These are phyloP conservation scores for Crocodylus rhombifer DNA, from an alignment of 2,797 vertebrate species.

Conservation along the genomic window DNA sequence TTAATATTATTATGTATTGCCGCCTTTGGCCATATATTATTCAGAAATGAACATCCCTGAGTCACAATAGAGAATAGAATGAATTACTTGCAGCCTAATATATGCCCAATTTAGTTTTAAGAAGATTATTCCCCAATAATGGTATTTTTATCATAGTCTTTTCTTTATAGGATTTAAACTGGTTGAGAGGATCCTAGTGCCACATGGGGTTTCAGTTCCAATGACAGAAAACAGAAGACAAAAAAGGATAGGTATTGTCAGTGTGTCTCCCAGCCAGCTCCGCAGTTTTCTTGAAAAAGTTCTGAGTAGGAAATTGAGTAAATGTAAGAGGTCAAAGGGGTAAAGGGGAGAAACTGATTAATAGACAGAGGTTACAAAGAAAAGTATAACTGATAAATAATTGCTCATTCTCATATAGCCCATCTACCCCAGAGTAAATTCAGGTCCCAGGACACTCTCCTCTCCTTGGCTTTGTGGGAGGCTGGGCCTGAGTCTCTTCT, in stretches of 20 bases:
- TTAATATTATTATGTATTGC: background rate
- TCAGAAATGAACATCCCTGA: constrained; percentile 54
- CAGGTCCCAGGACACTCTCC: background rate
- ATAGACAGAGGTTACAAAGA: background rate
- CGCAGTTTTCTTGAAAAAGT: rapidly evolving
- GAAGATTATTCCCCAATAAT: background rate
- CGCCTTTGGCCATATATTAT: constrained; percentile 34
- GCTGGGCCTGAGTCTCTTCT: background rate
- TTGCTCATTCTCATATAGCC: background rate
- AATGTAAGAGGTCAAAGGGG: background rate
- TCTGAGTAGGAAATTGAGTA: background rate
- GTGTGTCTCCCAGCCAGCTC: background rate
- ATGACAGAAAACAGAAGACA: background rate
- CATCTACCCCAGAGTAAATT: background rate
- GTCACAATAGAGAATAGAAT: background rate
- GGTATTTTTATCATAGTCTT: background rate
- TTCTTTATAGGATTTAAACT: background rate
- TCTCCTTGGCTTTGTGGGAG: background rate
- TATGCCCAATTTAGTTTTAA: background rate
- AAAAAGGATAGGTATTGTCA: background rate
- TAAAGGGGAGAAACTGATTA: background rate
- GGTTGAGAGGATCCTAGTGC: background rate
- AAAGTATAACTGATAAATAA: background rate
- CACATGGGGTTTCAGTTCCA: background rate
- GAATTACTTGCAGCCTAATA: background rate